A percentile compares a stretch with the other conserved stretches of the same genome.
Evolutionary conservation across 2,113 vertebrate genomes (phyloP).

Genomic region (Hylia prasina): DNA sequence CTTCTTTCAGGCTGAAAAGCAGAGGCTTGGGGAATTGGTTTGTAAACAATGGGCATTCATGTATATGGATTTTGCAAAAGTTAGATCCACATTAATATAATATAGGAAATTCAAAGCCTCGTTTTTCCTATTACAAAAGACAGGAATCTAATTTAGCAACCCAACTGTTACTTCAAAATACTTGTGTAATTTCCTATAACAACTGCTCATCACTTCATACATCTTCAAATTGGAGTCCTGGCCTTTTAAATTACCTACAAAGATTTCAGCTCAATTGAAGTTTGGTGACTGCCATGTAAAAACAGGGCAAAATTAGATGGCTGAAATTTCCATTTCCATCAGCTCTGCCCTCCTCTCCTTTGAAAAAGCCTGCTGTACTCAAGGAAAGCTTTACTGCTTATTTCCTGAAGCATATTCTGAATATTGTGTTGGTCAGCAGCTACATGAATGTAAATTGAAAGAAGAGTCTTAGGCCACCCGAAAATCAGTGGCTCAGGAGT

Average conservation of each 20-base stretch:
- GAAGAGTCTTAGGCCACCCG: background rate
- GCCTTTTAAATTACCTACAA: background rate
- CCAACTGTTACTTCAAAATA: background rate
- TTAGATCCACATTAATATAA: background rate
- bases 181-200: background rate
- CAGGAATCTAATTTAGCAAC: slow-evolving; percentile 8
- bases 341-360: background rate
- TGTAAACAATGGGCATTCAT: background rate
- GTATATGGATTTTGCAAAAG: background rate
- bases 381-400: background rate
- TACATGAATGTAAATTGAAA: background rate
- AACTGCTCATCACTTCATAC: background rate
- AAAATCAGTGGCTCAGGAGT: background rate
- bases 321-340: background rate
- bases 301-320: background rate
- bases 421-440: background rate
- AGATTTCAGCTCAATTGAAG: background rate
- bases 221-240: background rate
- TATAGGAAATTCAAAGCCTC: background rate
- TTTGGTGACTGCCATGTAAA: background rate
- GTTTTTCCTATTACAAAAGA: background rate
- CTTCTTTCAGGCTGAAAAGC: background rate
- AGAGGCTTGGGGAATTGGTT: background rate
- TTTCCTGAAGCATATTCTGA: background rate
- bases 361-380: background rate